Conservation (phyloP, 2,113 vertebrate species). For the Cheirogaleus medius region DNA sequence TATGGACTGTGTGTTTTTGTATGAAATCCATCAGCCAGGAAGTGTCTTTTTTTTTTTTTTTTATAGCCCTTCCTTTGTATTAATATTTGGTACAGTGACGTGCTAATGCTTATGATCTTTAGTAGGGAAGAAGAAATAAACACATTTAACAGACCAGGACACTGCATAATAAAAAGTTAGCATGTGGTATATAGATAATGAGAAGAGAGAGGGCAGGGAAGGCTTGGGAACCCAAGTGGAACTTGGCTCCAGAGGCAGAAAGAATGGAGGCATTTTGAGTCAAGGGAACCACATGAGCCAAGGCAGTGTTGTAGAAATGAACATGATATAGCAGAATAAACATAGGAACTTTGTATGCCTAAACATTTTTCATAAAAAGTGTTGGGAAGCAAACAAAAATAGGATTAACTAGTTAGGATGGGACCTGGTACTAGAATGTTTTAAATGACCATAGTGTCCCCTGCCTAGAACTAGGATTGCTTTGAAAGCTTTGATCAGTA, state of each 20-base stretch:
- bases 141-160: neutral
- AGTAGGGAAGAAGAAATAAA: neutral
- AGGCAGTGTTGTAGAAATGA: neutral
- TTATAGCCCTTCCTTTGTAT: neutral
- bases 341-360: neutral
- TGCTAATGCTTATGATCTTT: neutral
- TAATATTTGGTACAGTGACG: neutral
- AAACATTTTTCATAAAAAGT: neutral
- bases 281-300: neutral
- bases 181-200: neutral
- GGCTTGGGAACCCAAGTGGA: neutral
- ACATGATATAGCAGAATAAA: neutral
- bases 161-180: neutral
- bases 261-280: neutral
- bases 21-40: neutral
- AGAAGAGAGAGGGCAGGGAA: neutral
- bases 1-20: constrained; percentile 3
- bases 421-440: neutral
- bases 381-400: neutral
- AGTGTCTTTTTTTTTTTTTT: neutral
- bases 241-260: neutral
- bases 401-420: neutral
- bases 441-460: neutral
- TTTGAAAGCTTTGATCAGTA: constrained; percentile 25
- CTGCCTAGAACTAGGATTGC: neutral